Percentiles rank a stretch among this genome's conserved stretches.
Conservation (phyloP, 2,113 vertebrate species). For the Hymenochirus boettgeri region DNA sequence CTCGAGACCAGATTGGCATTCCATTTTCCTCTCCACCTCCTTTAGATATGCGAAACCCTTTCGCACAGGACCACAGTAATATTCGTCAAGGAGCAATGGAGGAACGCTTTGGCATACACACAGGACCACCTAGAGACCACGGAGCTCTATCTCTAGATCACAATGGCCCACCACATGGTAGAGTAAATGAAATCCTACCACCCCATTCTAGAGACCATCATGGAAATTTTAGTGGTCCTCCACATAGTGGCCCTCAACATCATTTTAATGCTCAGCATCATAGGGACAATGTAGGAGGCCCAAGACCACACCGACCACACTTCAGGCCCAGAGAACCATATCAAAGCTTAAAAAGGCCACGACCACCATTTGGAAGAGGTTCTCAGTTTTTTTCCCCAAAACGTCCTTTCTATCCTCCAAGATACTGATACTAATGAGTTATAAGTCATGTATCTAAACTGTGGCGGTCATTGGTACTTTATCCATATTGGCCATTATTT, state of each 20-base stretch:
- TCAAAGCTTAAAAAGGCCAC: slow-evolving; percentile 74
- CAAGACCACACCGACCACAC: slow-evolving; percentile 58
- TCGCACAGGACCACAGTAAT: slow-evolving; percentile 58
- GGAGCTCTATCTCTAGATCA: slow-evolving; percentile 59
- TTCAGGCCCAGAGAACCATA: slow-evolving; percentile 71
- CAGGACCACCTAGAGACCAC: slow-evolving; percentile 61
- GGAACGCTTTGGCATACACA: slow-evolving; percentile 70
- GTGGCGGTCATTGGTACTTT: slow-evolving; percentile 4
- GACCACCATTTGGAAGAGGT: slow-evolving; percentile 71
- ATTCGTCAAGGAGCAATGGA: slow-evolving; percentile 75
- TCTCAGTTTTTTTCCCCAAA: slow-evolving; percentile 80
- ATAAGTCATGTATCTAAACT: no score
- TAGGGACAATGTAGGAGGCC: slow-evolving; percentile 54
- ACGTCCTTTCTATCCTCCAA: slow-evolving; percentile 86
- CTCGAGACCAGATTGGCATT: slow-evolving; percentile 53
- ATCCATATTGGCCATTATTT: slow-evolving; percentile 3
- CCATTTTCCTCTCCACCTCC: slow-evolving; percentile 57
- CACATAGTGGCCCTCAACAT: slow-evolving; percentile 49
- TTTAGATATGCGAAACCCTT: slow-evolving; percentile 52
- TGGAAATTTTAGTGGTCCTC: slow-evolving; percentile 47
- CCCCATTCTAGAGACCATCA: slow-evolving; percentile 55
- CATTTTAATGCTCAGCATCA: slow-evolving; percentile 55
- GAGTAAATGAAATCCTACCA: slow-evolving; percentile 61
- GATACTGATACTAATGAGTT: slow-evolving; percentile 70
- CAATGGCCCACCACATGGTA: slow-evolving; percentile 52